phyloP scores from a whole-genome alignment of 2,797 vertebrate genomes.

The Cyclura pinguis region DNA sequence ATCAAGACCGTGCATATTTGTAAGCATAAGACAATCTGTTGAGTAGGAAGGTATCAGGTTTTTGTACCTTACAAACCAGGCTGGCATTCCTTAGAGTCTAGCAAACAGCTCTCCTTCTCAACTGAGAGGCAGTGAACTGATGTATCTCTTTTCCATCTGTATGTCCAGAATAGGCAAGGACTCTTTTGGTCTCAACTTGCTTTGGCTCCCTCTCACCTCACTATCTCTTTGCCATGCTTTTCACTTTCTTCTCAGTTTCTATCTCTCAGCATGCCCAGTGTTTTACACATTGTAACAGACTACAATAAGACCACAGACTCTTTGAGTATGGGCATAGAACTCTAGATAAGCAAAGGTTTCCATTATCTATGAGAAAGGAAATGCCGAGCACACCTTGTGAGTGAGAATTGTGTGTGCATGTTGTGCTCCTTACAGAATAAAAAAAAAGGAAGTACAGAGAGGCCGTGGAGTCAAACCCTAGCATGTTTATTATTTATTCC shows the following conservation, averaged over 20 bases:
- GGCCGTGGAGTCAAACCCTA: background rate
- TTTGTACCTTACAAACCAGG: conserved; percentile 23
- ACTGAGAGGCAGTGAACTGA: background rate
- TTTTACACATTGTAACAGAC: background rate
- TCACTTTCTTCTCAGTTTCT: background rate
- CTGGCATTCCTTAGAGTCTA: background rate
- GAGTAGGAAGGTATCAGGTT: conserved; percentile 28
- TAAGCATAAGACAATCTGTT: conserved; percentile 15
- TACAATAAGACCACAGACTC: background rate
- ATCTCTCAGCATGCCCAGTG: background rate
- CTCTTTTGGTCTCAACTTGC: background rate
- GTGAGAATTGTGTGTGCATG: background rate
- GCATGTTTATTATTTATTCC: background rate
- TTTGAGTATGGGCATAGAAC: background rate
- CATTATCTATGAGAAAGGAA: background rate
- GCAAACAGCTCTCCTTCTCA: background rate
- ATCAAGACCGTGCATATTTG: background rate
- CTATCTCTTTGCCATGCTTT: background rate
- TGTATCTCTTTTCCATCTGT: background rate
- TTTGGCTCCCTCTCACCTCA: background rate
- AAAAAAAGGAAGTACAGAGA: background rate
- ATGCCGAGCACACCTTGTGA: background rate
- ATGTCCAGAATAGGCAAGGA: background rate
- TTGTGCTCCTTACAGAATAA: background rate
- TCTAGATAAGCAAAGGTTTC: background rate